Conservation (phyloP, 1,140 invertebrate genomes). For the Branchinecta lynchi region DNA sequence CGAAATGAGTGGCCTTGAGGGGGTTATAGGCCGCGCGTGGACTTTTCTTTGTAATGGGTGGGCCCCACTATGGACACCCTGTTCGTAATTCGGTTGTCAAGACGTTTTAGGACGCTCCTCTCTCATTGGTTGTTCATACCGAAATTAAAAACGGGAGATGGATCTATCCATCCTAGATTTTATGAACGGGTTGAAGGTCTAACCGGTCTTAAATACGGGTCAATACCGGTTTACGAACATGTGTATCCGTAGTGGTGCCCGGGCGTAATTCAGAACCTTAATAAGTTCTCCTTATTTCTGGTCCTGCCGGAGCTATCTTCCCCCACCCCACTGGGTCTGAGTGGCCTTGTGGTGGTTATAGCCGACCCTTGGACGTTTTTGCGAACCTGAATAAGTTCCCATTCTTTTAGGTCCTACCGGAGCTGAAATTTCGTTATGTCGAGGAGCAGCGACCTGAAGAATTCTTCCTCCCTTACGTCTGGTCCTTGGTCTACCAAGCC, state of each 20-base stretch:
- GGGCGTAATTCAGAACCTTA: not conserved
- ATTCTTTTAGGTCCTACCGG: slow-evolving; percentile 46
- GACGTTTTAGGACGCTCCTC: too few species aligned
- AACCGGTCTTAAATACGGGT: too few species aligned
- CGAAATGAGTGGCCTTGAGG: too few species aligned
- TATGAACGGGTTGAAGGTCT: too few species aligned
- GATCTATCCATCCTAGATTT: too few species aligned
- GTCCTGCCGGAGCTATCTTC: not conserved
- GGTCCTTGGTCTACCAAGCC: slow-evolving; percentile 70
- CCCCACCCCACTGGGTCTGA: too few species aligned
- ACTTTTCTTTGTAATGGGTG: too few species aligned
- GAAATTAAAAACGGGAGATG: too few species aligned
- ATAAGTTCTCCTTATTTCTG: not conserved
- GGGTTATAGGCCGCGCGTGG: too few species aligned
- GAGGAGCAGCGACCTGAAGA: slow-evolving; percentile 97
- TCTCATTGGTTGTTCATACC: too few species aligned
- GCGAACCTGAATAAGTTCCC: not conserved
- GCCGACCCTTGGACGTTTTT: not conserved
- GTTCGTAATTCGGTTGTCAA: too few species aligned
- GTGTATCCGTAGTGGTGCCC: not conserved
- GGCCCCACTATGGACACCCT: too few species aligned
- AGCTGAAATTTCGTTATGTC: slow-evolving; percentile 96
- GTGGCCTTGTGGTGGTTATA: not conserved
- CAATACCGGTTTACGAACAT: not conserved
- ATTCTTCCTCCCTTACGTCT: slow-evolving; percentile 98